A percentile compares a stretch with the other conserved stretches of the same genome.
Conservation (phyloP, 2,113 vertebrate genomes). For the Aptenodytes forsteri region DNA sequence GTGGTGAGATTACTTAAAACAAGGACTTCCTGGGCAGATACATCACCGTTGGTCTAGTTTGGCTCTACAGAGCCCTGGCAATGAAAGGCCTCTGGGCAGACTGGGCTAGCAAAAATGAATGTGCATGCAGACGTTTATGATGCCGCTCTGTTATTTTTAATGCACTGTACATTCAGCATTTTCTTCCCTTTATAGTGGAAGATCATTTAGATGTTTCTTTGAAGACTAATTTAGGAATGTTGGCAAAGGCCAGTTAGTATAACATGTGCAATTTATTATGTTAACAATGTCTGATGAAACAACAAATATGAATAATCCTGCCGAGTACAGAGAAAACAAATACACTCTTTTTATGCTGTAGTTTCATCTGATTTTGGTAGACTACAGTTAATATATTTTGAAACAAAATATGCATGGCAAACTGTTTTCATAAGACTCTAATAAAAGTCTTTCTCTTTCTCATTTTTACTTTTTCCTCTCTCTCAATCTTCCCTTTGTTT, state of each 20-base stretch:
- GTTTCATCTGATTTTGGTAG: constrained; percentile 36
- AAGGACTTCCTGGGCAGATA: background rate
- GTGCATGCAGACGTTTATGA: constrained; percentile 10
- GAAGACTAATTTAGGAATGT: constrained; percentile 51
- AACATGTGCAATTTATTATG: constrained; percentile 59
- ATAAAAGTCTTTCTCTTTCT: constrained; percentile 9
- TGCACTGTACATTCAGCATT: background rate
- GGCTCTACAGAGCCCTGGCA: background rate
- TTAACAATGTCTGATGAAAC: constrained; percentile 56
- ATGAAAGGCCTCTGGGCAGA: background rate
- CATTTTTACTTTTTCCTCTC: background rate
- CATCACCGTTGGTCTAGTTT: background rate
- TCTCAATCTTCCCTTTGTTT: constrained; percentile 25
- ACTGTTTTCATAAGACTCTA: constrained; percentile 32
- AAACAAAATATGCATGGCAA: constrained; percentile 48
- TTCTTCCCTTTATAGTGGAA: constrained; percentile 37
- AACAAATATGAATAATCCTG: constrained; percentile 57
- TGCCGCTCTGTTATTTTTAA: constrained; percentile 9
- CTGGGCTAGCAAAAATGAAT: background rate
- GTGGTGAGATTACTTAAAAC: background rate
- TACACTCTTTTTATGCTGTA: constrained; percentile 11
- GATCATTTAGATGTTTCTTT: constrained; percentile 37
- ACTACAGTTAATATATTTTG: constrained; percentile 38
- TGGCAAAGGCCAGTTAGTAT: constrained; percentile 4
- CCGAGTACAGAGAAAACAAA: constrained; percentile 35